These are phyloP conservation scores for Metaphire vulgaris DNA, from an alignment of 1,140 invertebrate genomes.

Conservation along the genomic window DNA sequence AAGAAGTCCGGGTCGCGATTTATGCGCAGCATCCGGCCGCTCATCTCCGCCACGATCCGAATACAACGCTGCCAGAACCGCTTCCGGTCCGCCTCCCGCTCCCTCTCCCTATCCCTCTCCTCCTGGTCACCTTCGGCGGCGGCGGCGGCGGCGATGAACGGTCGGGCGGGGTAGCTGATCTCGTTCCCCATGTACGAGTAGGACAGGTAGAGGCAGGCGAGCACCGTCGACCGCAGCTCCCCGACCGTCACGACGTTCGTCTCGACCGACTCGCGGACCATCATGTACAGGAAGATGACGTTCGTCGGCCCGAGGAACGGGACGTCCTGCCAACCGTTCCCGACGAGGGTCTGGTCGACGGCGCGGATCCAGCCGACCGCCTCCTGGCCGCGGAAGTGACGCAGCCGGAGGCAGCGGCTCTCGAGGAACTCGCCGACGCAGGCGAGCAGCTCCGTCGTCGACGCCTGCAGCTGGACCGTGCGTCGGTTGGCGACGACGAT, in stretches of 20 bases:
- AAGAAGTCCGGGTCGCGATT: conserved; percentile 22
- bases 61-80: conserved; percentile 15
- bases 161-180: conserved; percentile 80
- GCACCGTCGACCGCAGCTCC: conserved; percentile 81
- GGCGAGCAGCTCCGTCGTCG: conserved; percentile 12
- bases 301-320: conserved; percentile 99
- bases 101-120: too few species aligned
- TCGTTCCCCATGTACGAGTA: conserved; percentile 94
- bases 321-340: conserved; percentile 90
- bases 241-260: conserved; percentile 50
- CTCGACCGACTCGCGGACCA: conserved; percentile 67
- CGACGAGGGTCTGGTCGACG: conserved; percentile 14
- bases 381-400: conserved; percentile 14
- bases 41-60: conserved; percentile 3
- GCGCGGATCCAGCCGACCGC: conserved; percentile 11
- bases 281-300: conserved; percentile 98
- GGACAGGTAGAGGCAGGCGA: conserved; percentile 94
- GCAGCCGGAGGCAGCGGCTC: conserved; percentile 13
- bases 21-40: conserved; percentile 12
- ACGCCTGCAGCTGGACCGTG: conserved; percentile 16
- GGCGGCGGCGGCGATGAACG: conserved; percentile 12
- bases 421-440: conserved; percentile 15
- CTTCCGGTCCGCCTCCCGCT: not conserved
- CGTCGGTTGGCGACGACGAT: not conserved
- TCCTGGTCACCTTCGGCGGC: too few species aligned